phyloP scores from a whole-genome alignment of 1,140 invertebrate genomes.

The Zaprionus ghesquierei region DNA sequence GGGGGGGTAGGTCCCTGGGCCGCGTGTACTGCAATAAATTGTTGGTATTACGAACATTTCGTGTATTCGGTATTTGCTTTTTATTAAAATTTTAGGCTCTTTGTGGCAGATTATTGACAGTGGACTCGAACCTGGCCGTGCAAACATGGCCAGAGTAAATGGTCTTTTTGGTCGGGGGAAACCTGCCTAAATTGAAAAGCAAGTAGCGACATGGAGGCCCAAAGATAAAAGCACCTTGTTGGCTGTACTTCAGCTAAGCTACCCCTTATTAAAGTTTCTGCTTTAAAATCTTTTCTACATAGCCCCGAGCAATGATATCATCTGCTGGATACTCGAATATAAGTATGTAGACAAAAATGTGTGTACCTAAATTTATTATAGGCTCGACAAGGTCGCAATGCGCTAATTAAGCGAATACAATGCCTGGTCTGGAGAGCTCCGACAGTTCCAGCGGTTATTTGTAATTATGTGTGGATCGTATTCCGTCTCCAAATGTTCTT shows the following conservation, averaged over 20 bases:
- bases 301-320: slow-evolving; percentile 14
- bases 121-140: neutral
- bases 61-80: slow-evolving; percentile 69
- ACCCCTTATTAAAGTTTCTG: neutral
- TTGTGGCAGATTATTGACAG: slow-evolving; percentile 37
- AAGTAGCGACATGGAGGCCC: neutral
- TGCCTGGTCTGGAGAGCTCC: neutral
- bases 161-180: neutral
- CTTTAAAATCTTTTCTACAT: neutral
- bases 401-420: slow-evolving; percentile 32
- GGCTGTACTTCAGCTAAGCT: neutral
- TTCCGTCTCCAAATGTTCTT: slow-evolving; percentile 11
- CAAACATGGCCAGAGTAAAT: neutral
- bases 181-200: neutral
- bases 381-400: slow-evolving; percentile 29
- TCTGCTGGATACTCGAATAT: neutral
- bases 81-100: slow-evolving; percentile 64
- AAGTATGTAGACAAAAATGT: neutral
- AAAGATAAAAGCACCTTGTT: too few relatives aligned
- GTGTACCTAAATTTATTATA: neutral
- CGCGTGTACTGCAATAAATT: slow-evolving; percentile 64
- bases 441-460: slow-evolving; percentile 12
- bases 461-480: slow-evolving; percentile 7
- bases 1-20: slow-evolving; percentile 5
- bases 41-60: slow-evolving; percentile 70